Conservation (phyloP, 1,140 invertebrate genomes). For the Cyrtorhinus lividipennis region DNA sequence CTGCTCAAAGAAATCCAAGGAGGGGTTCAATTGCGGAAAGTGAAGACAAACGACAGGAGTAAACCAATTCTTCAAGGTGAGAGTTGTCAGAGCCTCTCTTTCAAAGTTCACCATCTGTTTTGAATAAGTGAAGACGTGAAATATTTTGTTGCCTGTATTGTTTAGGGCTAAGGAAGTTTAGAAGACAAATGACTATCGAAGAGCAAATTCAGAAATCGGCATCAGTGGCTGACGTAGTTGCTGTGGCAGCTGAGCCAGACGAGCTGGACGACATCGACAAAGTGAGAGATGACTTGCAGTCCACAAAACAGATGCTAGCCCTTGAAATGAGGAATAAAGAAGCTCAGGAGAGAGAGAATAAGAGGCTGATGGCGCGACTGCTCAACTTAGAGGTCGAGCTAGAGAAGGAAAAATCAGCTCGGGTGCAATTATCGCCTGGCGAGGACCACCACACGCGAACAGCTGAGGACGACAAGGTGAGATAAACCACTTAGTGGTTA, state of each 20-base stretch:
- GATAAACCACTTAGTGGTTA: too few species aligned
- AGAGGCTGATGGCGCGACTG: conserved; percentile 56
- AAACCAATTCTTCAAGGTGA: conserved; percentile 55
- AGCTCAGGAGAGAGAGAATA: conserved; percentile 70
- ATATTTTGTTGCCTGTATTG: too few species aligned
- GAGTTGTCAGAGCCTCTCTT: too few species aligned
- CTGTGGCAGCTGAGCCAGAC: conserved; percentile 38
- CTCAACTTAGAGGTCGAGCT: conserved; percentile 61
- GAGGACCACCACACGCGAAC: conserved; percentile 32
- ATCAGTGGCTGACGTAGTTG: conserved; percentile 45
- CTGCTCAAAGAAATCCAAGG: conserved; percentile 67
- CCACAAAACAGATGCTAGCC: conserved; percentile 77
- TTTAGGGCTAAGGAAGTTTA: conserved; percentile 63
- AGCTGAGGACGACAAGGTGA: conserved; percentile 39
- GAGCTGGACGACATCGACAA: conserved; percentile 76
- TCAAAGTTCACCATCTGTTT: too few species aligned
- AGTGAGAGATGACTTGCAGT: conserved; percentile 73
- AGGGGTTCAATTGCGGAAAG: conserved; percentile 59
- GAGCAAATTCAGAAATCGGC: conserved; percentile 69
- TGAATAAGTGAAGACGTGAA: too few species aligned
- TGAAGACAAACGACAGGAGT: conserved; percentile 70
- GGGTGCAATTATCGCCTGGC: conserved; percentile 15
- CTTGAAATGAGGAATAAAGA: conserved; percentile 74
- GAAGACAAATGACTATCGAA: conserved; percentile 74
- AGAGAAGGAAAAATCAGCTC: conserved; percentile 36